Evolutionary conservation across 2,888 invertebrate genomes (phyloP), one percentile per base, ranked within the genome.

Genomic region (Capitulum mitella): DNA sequence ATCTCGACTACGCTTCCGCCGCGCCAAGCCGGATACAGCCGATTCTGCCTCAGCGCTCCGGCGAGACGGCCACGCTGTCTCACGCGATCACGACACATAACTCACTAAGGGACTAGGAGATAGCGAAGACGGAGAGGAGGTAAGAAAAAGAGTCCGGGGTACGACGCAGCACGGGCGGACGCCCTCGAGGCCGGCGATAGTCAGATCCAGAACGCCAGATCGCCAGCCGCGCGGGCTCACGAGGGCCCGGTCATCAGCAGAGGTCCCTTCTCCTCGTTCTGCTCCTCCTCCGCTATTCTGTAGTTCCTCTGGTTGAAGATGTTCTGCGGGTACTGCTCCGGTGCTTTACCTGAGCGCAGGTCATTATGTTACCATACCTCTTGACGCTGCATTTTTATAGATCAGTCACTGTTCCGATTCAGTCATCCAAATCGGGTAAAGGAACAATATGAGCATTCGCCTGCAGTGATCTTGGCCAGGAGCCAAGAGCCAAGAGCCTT

Each of bases 261-360:
- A 5, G 70, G 70, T 1, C 70, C 70, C 22, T 16, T 2, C 22
- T 70, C 70, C 37, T 70, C 70, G 37, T 22, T n/a, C 3, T 8
- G 37, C 6, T 1, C 37, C 37, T 70, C 70, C 37, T 70, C 70
- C 8, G 3, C 37, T 37, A 37, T 37, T 19, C 70, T 19, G 26
- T 70, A 37, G 37, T 37, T 70, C 70, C 34, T 70, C 70, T 70
- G 70, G 37, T 37, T 70, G 37, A 70, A 32, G 37, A 37, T 37
- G 70, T 70, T 70, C 5, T 19, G 37, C 1, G 70, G 70, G 37
- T 70, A 70, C 70, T 70, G 70, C 1, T 70, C 70, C 1, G 70
- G 70, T 34, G 19, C 37, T 34, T 32, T 14, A 16, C 64, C 34
- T 26, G 64, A 16, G 34, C 5, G 12, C 61, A 61, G 29, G 16